A percentile compares a stretch with the other conserved stretches of the same genome.
Evolutionary conservation across 23 tunicate species (phyloP).

Genomic region (Clavelina lepadiformis): DNA sequence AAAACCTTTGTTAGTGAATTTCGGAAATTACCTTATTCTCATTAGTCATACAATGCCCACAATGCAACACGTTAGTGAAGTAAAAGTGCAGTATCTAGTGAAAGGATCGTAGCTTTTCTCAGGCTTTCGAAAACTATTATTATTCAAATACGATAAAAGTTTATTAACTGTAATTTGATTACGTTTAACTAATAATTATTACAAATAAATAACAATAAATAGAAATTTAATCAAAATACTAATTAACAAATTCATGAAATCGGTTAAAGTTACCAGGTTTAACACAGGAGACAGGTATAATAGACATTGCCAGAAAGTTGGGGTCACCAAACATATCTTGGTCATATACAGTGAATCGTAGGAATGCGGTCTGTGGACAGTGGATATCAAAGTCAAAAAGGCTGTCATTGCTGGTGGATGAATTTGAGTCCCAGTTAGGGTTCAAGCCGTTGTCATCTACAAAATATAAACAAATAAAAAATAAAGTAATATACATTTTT

Average conservation of each 20-base stretch:
- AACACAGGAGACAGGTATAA: slow-evolving; percentile 69
- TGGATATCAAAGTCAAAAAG: slow-evolving; percentile 70
- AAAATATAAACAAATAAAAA: neutral
- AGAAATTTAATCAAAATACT: too few species aligned
- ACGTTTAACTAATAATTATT: too few species aligned
- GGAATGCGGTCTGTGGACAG: slow-evolving; percentile 53
- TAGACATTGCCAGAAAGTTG: slow-evolving; percentile 68
- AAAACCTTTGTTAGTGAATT: neutral
- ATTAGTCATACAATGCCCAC: too few species aligned
- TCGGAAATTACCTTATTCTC: neutral
- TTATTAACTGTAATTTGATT: too few species aligned
- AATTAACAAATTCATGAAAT: too few species aligned
- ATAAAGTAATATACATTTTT: too few species aligned
- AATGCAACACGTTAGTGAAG: neutral
- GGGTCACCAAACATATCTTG: slow-evolving; percentile 98
- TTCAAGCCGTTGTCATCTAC: slow-evolving; percentile 91
- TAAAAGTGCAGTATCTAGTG: too few species aligned
- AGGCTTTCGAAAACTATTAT: too few species aligned
- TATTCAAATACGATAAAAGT: too few species aligned
- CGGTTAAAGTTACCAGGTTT: slow-evolving; percentile 84
- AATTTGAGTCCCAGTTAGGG: slow-evolving; percentile 43
- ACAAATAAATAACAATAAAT: too few species aligned
- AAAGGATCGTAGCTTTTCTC: too few species aligned
- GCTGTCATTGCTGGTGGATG: slow-evolving; percentile 24
- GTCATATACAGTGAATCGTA: slow-evolving; percentile 75